Base-by-base conservation (phyloP, 1,140 invertebrate genomes). In the Archivesica marissinica region DNA sequence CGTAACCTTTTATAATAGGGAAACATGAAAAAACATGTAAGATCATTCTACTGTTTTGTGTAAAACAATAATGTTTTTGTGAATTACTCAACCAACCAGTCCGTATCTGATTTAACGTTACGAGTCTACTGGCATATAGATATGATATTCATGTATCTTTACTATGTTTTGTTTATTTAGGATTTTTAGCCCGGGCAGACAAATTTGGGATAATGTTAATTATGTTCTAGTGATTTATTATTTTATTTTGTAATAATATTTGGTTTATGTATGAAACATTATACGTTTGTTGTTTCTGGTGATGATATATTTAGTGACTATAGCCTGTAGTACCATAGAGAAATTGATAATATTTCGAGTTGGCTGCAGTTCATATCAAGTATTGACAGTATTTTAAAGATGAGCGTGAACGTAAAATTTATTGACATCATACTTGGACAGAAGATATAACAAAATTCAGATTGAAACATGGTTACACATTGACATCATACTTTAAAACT, bases 1-100 rank as follows among this genome's bases (percentile, higher is more conserved):
- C 9, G 6, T 72, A 72, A 47, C 25, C 1, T 23, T 17, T 50
- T 15, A 6, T 28, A 23, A 47, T 33, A 17, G 20, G 68, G 4
- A 47, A 47, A 47, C 68, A 72, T 72, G 68, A 72, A 72, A 72
- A 47, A 50, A 47, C 68, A 72, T 72, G 68, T 44, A 50, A 70
- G 13, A 70, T 50, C 39, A 64, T 64, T 35, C 59, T 33, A 17
- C 50, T 72, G 68, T 72, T 47, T 72, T 72, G 20, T 33, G 15
- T 25, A 41, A 6, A 50, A 72, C 68, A 72, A 72, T 50, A 17
- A 17, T 13, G 41, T 47, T 72, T 47, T 72, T 52, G 39, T 50
- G 13, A 30, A 30, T 25, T 28, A 50, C 13, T 72, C 68, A 30
- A 72, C 68, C 68, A 72, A 28, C 17, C 33, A 35, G 13, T 35